A percentile compares a stretch with the other conserved stretches of the same genome.
phyloP scores from a whole-genome alignment of 1,140 invertebrate species.

The Platorchestia sp. region DNA sequence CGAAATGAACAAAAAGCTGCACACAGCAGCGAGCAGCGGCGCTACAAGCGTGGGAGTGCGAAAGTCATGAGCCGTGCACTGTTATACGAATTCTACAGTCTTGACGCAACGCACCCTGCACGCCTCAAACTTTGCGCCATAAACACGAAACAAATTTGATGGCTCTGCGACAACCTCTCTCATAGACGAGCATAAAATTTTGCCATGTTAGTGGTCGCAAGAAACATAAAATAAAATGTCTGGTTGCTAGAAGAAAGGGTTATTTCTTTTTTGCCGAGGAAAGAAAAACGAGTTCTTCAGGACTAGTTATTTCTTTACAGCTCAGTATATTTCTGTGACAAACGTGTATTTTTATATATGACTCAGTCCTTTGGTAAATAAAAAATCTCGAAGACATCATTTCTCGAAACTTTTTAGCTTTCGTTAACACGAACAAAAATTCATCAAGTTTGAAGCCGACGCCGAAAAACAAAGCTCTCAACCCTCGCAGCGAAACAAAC shows the following conservation, averaged over 20 bases:
- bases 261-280: background rate
- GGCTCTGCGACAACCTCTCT: background rate
- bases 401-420: background rate
- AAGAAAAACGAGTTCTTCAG: background rate
- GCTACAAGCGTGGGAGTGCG: background rate
- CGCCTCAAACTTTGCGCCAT: background rate
- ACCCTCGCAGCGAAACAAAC: background rate
- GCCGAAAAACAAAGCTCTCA: background rate
- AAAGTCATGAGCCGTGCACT: background rate
- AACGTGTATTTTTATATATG: background rate
- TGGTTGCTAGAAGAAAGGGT: background rate
- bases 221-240: background rate
- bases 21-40: background rate
- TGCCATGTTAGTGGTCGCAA: background rate
- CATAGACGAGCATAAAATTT: background rate
- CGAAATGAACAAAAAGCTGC: background rate
- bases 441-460: background rate
- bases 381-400: no score
- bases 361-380: no score
- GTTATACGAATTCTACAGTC: background rate
- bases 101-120: background rate
- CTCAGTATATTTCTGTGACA: background rate
- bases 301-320: no score
- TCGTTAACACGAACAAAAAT: background rate
- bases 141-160: background rate